Evolutionary conservation across 2,113 vertebrate species (phyloP), one percentile per base, ranked within the genome.

Genomic region (Coturnix japonica): DNA sequence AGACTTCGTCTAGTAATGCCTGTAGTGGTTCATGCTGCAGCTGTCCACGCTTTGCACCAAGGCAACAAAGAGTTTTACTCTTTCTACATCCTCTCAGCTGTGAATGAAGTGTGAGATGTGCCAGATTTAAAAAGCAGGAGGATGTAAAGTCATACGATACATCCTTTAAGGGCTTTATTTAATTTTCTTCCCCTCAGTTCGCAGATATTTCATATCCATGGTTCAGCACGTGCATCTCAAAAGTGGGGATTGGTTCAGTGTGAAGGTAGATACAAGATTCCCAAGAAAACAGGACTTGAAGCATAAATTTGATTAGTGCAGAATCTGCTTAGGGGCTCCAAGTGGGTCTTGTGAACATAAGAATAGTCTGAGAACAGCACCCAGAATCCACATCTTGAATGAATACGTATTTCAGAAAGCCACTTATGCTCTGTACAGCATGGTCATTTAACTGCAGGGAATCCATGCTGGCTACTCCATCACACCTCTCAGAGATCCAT

Each of bases 341-440:
- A 79, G 65, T 65, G 43, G 0, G 0, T 47, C 25, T 30, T 60
- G 9, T 35, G 64, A 49, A 47, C 0, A 1, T 22, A 70, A 2
- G 73, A 53, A 30, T 11, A 65, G 56, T 6, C 33, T 43, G 26
- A 75, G 87, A 44, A 7, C 0, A 63, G 60, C 28, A 59, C 25
- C 5, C 49, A 69, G 33, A 74, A 69, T 69, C 56, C 66, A 44
- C 12, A 21, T 46, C 43, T 47, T 16, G 19, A 26, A 43, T 9
- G 30, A 63, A 43, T 19, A n/a, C 5, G 9, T 59, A 31, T 56
- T 84, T 47, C 31, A 61, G 41, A 17, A 57, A 21, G 46, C 11
- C 20, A 61, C 19, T 51, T 41, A 12, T 0, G 13, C 30, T 65
- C 39, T 54, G 74, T 39, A 84, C 46, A 71, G 39, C 31, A 19